Evolutionary conservation across 2,797 vertebrate species (phyloP).

Genomic region (Onychomys torridus): DNA sequence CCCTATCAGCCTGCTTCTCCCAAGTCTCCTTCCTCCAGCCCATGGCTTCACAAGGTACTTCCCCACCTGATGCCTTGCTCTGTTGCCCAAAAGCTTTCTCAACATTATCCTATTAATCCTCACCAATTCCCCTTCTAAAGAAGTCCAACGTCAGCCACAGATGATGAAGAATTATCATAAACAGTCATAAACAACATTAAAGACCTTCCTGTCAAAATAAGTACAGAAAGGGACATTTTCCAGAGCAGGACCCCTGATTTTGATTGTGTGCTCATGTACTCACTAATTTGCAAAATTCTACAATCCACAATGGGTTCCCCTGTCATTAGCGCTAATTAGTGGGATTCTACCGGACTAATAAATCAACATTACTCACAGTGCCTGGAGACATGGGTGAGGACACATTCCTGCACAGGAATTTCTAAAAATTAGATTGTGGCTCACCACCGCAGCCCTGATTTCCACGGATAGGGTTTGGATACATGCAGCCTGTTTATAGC

Average conservation of each 20-base stretch:
- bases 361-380: conserved; percentile 77
- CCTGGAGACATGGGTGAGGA: conserved; percentile 49
- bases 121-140: conserved; percentile 66
- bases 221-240: conserved; percentile 68
- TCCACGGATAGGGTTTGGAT: conserved; percentile 31
- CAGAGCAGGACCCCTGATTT: conserved; percentile 72
- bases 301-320: conserved; percentile 80
- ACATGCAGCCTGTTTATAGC: neutral
- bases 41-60: neutral
- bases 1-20: neutral
- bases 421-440: conserved; percentile 48
- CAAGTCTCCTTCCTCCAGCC: neutral
- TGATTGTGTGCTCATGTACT: conserved; percentile 79
- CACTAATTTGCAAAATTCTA: conserved; percentile 81
- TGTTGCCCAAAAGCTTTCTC: conserved; percentile 39
- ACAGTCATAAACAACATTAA: conserved; percentile 73
- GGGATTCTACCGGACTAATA: conserved; percentile 80
- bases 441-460: conserved; percentile 34
- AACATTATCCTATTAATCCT: conserved; percentile 58
- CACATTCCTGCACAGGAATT: conserved; percentile 65
- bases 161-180: conserved; percentile 73
- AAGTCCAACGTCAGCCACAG: conserved; percentile 59
- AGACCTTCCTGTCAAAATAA: conserved; percentile 79
- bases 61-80: neutral
- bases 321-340: conserved; percentile 83